These are phyloP conservation scores for Zaprionus kolodkinae DNA, from an alignment of 1,140 invertebrate genomes.

Conservation along the genomic window DNA sequence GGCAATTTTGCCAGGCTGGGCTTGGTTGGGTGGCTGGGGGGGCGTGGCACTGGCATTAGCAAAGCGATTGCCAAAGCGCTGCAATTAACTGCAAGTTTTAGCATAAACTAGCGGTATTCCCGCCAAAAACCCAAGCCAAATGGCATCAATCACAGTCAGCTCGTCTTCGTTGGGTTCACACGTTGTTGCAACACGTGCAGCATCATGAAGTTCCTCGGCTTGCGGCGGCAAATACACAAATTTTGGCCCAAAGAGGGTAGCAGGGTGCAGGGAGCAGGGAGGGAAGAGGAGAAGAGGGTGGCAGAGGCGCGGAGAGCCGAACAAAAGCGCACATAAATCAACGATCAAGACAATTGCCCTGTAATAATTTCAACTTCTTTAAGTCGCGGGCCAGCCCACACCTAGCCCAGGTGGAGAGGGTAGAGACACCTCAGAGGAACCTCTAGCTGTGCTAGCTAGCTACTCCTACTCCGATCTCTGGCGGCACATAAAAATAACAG, in stretches of 20 bases:
- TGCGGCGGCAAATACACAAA: slow-evolving; percentile 43
- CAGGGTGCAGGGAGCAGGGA: neutral
- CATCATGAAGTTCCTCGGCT: slow-evolving; percentile 59
- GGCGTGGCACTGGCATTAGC: neutral
- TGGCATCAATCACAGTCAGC: neutral
- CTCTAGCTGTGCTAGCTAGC: neutral
- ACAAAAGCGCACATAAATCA: slow-evolving; percentile 80
- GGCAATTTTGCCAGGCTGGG: slow-evolving; percentile 61
- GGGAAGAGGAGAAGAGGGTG: neutral
- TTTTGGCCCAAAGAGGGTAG: slow-evolving; percentile 51
- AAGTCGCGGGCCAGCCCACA: slow-evolving; percentile 74
- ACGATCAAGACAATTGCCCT: slow-evolving; percentile 80
- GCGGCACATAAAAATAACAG: slow-evolving; percentile 79
- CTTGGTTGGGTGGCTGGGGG: neutral
- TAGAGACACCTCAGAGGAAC: slow-evolving; percentile 1
- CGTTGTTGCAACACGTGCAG: neutral
- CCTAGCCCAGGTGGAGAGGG: slow-evolving; percentile 23
- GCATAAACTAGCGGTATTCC: slow-evolving; percentile 5
- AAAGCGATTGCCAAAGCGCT: slow-evolving; percentile 7
- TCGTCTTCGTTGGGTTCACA: neutral
- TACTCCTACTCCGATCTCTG: slow-evolving; percentile 49
- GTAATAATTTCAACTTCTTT: slow-evolving; percentile 82
- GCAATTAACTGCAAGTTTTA: slow-evolving; percentile 8
- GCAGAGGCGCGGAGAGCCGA: slow-evolving; percentile 42
- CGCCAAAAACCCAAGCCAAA: neutral